These are phyloP conservation scores for Sebastes jordani DNA, from an alignment of 2,797 vertebrate genomes.

Conservation along the genomic window DNA sequence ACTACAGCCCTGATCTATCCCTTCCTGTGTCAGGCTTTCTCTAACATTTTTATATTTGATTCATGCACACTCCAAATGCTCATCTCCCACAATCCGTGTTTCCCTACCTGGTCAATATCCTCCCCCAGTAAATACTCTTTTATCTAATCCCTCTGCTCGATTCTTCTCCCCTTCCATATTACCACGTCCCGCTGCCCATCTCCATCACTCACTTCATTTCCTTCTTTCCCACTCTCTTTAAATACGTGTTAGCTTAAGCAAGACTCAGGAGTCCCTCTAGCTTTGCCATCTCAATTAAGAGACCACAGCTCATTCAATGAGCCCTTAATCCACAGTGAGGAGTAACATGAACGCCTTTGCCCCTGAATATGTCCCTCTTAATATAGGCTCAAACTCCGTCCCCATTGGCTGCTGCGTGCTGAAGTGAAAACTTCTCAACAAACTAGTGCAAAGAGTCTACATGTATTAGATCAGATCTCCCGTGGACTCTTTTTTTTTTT, in stretches of 20 bases:
- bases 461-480: slow-evolving; percentile 3
- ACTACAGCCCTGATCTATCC: slow-evolving; percentile 19
- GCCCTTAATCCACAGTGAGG: slow-evolving; percentile 48
- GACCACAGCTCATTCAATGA: slow-evolving; percentile 46
- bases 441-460: slow-evolving; percentile 17
- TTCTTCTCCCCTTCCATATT: slow-evolving; percentile 18
- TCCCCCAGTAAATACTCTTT: slow-evolving; percentile 40
- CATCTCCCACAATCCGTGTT: slow-evolving; percentile 15
- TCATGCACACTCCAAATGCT: slow-evolving; percentile 28
- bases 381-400: slow-evolving; percentile 36
- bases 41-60: slow-evolving; percentile 43
- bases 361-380: slow-evolving; percentile 33
- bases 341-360: slow-evolving; percentile 31
- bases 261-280: slow-evolving; percentile 52
- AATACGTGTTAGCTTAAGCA: slow-evolving; percentile 62
- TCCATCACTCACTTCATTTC: slow-evolving; percentile 47
- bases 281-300: slow-evolving; percentile 65
- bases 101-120: slow-evolving; percentile 36
- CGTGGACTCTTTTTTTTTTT: not conserved
- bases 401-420: not conserved
- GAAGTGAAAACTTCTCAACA: slow-evolving; percentile 25
- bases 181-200: slow-evolving; percentile 23
- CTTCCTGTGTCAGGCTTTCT: slow-evolving; percentile 27
- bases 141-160: slow-evolving; percentile 38
- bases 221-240: slow-evolving; percentile 25